Evolutionary conservation across 2,797 vertebrate genomes (phyloP), one percentile per base, ranked within the genome.

Genomic region (Sebastes hopkinsi): DNA sequence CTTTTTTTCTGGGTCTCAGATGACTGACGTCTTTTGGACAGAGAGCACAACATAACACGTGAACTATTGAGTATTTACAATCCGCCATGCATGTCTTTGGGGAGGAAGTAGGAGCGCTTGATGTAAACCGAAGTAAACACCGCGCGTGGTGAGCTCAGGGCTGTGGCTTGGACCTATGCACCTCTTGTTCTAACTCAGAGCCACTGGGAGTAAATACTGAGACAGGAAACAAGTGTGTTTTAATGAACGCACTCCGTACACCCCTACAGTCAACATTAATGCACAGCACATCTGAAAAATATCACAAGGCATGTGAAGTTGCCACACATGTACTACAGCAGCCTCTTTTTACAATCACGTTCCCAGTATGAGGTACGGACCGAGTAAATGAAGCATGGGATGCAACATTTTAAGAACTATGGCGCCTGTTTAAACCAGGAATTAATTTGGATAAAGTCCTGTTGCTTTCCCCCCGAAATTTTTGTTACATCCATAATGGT

Each of bases 401-500:
- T 81, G 82, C 78, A 88, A 70, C 66, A 80, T 86, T 91, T 85
- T 79, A 68, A 81, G 66, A 85, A 91, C 83, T 81, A 66, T 76
- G 84, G 82, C 72, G 80, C 80, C 76, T 73, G 81, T 88, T 85
- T 82, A 91, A 91, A 88, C 77, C 77, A 72, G 46, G 85, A 93
- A 92, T 94, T 89, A 85, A 93, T 93, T 93, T 91, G 77, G 81
- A 85, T 85, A 81, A 89, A 86, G 89, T 88, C 83, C 77, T 80
- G 55, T 89, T 87, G 90, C 87, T 82, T 90, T 79, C 81, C 77
- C 77, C 67, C 72, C n/a, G 58, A 90, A 87, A 92, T 87, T 86
- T 91, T 86, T 87, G 91, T 80, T 71, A 81, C 86, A 89, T 91
- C 87, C 79, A 84, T 91, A 94, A 95, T 94, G 89, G 88, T 67